phyloP scores from a whole-genome alignment of 2,797 vertebrate genomes.

The Chromis chromis region DNA sequence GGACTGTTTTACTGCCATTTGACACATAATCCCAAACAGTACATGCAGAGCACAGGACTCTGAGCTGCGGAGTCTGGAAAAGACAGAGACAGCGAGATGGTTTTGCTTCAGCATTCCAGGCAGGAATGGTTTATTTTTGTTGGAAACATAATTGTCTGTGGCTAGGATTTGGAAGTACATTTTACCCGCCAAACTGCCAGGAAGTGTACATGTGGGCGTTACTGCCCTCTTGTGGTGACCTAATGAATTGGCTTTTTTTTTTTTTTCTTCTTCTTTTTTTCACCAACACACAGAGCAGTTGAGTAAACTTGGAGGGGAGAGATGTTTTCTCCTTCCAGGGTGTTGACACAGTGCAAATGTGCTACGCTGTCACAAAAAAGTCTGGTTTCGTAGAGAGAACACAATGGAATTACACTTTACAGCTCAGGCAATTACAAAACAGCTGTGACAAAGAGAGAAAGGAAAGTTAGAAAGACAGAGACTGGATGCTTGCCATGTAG shows the following conservation, averaged over 20 bases:
- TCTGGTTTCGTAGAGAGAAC: constrained; percentile 35
- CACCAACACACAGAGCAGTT: constrained; percentile 24
- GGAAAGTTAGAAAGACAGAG: not conserved
- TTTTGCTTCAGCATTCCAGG: constrained; percentile 81
- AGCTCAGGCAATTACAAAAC: constrained; percentile 21
- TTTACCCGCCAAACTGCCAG: constrained; percentile 73
- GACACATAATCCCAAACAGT: constrained; percentile 68
- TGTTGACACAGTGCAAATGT: constrained; percentile 56
- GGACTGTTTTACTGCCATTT: constrained; percentile 69
- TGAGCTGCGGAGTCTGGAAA: constrained; percentile 56
- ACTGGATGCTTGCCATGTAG: not conserved
- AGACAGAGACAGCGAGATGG: constrained; percentile 75
- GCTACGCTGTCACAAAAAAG: constrained; percentile 48
- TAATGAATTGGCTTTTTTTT: constrained; percentile 31
- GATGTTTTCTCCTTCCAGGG: constrained; percentile 41
- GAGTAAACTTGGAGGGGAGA: constrained; percentile 36
- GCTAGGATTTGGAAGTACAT: constrained; percentile 77
- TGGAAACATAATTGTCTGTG: constrained; percentile 86
- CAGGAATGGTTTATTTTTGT: constrained; percentile 83
- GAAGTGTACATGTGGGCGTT: constrained; percentile 41
- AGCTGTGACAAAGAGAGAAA: not conserved
- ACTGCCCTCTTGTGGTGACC: constrained; percentile 78
- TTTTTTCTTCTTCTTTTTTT: too few species aligned
- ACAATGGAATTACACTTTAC: constrained; percentile 25
- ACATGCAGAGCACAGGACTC: constrained; percentile 37